Evolutionary conservation across 2,888 invertebrate species (phyloP).

Genomic region (Desoria tigrina): DNA sequence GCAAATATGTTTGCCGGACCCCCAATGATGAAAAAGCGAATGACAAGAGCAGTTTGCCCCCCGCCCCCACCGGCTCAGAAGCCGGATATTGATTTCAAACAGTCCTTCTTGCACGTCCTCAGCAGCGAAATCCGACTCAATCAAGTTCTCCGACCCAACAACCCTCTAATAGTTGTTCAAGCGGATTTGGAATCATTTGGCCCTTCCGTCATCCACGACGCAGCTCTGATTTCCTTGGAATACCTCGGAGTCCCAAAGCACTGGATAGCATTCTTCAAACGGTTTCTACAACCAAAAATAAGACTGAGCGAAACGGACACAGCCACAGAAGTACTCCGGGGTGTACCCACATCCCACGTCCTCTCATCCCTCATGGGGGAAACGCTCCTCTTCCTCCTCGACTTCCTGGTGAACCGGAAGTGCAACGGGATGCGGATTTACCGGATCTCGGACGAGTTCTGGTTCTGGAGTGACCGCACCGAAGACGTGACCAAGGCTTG

Average conservation of each 20-base stretch:
- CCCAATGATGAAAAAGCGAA: background rate
- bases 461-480: conserved; percentile 37
- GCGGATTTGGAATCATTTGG: conserved; percentile 46
- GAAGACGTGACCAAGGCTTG: conserved; percentile 34
- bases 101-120: conserved; percentile 36
- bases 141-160: conserved; percentile 25
- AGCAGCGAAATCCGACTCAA: conserved; percentile 41
- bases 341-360: conserved; percentile 35
- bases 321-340: conserved; percentile 13
- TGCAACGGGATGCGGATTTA: conserved; percentile 18
- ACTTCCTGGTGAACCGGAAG: conserved; percentile 27
- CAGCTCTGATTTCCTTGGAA: conserved; percentile 24
- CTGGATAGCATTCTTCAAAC: conserved; percentile 39
- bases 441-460: conserved; percentile 43
- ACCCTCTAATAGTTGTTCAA: conserved; percentile 34
- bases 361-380: conserved; percentile 42
- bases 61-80: background rate
- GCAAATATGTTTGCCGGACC: background rate
- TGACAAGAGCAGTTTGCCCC: background rate
- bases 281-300: conserved; percentile 32
- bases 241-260: conserved; percentile 29
- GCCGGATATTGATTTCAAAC: conserved; percentile 27
- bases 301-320: conserved; percentile 3
- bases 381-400: conserved; percentile 37
- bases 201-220: conserved; percentile 41